phyloP scores from a whole-genome alignment of 2,113 vertebrate genomes.

The Lethenteron camtschaticum region DNA sequence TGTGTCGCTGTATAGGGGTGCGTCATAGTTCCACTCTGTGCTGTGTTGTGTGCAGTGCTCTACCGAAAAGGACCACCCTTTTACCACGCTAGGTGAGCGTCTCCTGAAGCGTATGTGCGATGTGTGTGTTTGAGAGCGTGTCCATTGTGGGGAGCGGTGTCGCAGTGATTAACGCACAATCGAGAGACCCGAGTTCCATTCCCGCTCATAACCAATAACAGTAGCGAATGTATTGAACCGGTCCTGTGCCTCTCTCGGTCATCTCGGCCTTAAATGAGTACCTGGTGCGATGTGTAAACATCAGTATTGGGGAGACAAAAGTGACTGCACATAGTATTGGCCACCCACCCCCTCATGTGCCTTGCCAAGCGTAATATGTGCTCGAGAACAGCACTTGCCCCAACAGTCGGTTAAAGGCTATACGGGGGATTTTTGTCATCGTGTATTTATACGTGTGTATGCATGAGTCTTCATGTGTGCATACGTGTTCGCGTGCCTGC shows the following conservation, averaged over 20 bases:
- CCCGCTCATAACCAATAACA: not conserved
- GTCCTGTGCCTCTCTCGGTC: no score
- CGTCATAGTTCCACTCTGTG: constrained; percentile 7
- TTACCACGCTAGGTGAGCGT: constrained; percentile 70
- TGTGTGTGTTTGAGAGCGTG: not conserved
- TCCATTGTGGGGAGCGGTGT: constrained; percentile 6
- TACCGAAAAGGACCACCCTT: constrained; percentile 88
- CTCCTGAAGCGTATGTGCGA: not conserved
- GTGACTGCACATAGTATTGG: no score
- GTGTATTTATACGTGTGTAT: not conserved
- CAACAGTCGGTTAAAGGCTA: not conserved
- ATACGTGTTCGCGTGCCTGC: not conserved
- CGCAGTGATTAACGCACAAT: not conserved
- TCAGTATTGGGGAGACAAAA: no score
- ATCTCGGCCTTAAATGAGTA: no score
- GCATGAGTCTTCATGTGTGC: not conserved
- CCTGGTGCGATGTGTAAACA: no score
- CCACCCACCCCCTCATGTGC: no score
- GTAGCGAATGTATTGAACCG: no score
- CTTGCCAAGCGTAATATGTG: not conserved
- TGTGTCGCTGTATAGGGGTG: no score
- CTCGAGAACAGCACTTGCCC: not conserved
- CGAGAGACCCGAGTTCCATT: not conserved
- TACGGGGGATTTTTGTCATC: not conserved
- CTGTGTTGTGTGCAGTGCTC: constrained; percentile 38